Percentiles rank a stretch among this genome's conserved stretches.
phyloP scores from a whole-genome alignment of 2,888 invertebrate genomes.

The Cloeon dipterum region DNA sequence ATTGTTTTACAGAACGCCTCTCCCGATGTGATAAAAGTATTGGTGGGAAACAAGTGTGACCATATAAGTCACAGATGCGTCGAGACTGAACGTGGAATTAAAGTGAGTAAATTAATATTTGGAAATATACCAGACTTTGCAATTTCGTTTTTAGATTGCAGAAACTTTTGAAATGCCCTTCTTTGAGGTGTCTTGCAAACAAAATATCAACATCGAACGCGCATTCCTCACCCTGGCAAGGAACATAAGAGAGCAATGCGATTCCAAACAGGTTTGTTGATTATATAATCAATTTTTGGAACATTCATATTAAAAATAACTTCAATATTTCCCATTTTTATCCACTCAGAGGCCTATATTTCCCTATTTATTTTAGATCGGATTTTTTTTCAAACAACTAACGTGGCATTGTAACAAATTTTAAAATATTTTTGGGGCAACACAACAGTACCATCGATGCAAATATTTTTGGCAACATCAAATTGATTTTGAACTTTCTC shows the following conservation, averaged over 20 bases:
- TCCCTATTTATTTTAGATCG: too few relatives aligned
- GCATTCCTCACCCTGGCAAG: slow-evolving; percentile 59
- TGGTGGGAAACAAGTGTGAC: slow-evolving; percentile 72
- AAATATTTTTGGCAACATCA: too few relatives aligned
- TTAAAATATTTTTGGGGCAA: too few relatives aligned
- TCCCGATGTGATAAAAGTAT: slow-evolving; percentile 63
- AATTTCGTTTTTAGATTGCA: slow-evolving; percentile 34
- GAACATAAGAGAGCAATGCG: slow-evolving; percentile 59
- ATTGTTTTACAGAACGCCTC: slow-evolving; percentile 46
- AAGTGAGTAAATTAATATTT: too few relatives aligned
- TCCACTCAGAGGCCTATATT: too few relatives aligned
- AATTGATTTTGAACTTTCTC: too few relatives aligned
- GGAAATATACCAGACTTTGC: background rate
- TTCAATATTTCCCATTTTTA: too few relatives aligned
- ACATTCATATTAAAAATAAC: too few relatives aligned
- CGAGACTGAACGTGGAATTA: slow-evolving; percentile 55
- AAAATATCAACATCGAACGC: slow-evolving; percentile 64
- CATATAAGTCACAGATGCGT: slow-evolving; percentile 51
- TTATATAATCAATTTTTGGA: too few relatives aligned
- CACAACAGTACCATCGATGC: too few relatives aligned
- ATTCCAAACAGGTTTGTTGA: slow-evolving; percentile 50
- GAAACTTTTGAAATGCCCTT: slow-evolving; percentile 75
- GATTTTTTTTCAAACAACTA: too few relatives aligned
- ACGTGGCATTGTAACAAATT: too few relatives aligned
- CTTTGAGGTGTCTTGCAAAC: slow-evolving; percentile 72